Percentiles rank a stretch among this genome's conserved stretches.
Conservation (phyloP, 2,797 vertebrate genomes). For the Hylomyscus alleni region DNA sequence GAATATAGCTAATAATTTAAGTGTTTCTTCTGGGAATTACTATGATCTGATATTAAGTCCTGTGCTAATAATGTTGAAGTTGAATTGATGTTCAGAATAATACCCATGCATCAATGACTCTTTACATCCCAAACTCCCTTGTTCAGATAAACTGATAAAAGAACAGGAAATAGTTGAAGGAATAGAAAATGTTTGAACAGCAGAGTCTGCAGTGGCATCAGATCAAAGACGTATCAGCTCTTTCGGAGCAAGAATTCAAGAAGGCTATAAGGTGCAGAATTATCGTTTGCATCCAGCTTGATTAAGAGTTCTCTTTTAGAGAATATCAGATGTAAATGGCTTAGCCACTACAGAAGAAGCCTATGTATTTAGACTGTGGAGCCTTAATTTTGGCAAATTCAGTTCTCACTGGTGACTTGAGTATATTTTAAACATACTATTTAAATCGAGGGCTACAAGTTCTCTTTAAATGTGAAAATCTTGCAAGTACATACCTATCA, state of each 20-base stretch:
- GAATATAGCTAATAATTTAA: slow-evolving; percentile 54
- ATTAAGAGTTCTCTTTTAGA: slow-evolving; percentile 48
- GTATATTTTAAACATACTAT: slow-evolving; percentile 11
- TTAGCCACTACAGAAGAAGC: not conserved
- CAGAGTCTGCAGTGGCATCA: not conserved
- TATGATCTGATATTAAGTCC: slow-evolving; percentile 36
- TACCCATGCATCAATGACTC: slow-evolving; percentile 7
- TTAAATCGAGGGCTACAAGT: not conserved
- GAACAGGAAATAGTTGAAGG: not conserved
- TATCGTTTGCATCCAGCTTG: slow-evolving; percentile 1
- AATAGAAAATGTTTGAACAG: not conserved
- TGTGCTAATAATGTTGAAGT: slow-evolving; percentile 19
- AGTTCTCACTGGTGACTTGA: not conserved
- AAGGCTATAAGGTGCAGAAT: not conserved
- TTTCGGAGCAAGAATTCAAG: slow-evolving; percentile 27
- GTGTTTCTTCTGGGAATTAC: slow-evolving; percentile 23
- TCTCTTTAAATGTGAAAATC: not conserved
- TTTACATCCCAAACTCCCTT: slow-evolving; percentile 45
- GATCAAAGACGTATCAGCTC: not conserved
- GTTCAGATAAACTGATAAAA: slow-evolving; percentile 22
- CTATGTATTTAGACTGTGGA: not conserved
- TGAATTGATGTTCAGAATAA: slow-evolving; percentile 51
- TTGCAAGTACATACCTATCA: slow-evolving; percentile 2
- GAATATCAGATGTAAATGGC: slow-evolving; percentile 5
- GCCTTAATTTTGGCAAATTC: slow-evolving; percentile 1